Evolutionary conservation across 2,113 vertebrate species (phyloP).

Genomic region (Isichthys henryi): DNA sequence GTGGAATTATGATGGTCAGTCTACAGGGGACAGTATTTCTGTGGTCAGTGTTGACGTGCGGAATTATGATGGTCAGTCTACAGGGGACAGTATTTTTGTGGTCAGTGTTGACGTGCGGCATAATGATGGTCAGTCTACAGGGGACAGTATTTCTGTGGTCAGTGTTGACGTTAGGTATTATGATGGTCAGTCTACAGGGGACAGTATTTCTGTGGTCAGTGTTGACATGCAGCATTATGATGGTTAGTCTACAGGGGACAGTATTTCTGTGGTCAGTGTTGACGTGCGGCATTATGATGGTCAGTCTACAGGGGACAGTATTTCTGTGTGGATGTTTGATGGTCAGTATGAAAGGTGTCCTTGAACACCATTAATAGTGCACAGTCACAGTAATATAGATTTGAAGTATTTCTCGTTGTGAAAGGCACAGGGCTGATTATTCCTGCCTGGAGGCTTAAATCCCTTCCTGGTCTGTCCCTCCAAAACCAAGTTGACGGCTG

Average conservation of each 20-base stretch:
- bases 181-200: not conserved
- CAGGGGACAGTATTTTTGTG: not conserved
- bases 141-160: not conserved
- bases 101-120: not conserved
- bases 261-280: not conserved
- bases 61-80: not conserved
- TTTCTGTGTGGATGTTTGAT: not conserved
- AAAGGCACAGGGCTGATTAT: slow-evolving; percentile 18
- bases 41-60: not conserved
- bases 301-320: not conserved
- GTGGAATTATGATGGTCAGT: not conserved
- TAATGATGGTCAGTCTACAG: not conserved
- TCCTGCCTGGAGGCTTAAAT: not conserved
- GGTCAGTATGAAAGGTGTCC: not conserved
- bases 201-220: not conserved
- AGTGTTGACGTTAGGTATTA: not conserved
- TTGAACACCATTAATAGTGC: not conserved
- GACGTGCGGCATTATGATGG: not conserved
- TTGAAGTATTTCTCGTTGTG: slow-evolving; percentile 21
- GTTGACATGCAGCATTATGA: not conserved
- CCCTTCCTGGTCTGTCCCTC: not conserved
- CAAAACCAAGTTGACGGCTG: not conserved
- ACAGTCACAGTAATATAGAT: slow-evolving; percentile 41
- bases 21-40: not conserved
- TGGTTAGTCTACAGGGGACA: not conserved